A percentile compares a stretch with the other conserved stretches of the same genome.
Conservation (phyloP, 2,888 invertebrate species). For the Spilosoma lubricipeda region DNA sequence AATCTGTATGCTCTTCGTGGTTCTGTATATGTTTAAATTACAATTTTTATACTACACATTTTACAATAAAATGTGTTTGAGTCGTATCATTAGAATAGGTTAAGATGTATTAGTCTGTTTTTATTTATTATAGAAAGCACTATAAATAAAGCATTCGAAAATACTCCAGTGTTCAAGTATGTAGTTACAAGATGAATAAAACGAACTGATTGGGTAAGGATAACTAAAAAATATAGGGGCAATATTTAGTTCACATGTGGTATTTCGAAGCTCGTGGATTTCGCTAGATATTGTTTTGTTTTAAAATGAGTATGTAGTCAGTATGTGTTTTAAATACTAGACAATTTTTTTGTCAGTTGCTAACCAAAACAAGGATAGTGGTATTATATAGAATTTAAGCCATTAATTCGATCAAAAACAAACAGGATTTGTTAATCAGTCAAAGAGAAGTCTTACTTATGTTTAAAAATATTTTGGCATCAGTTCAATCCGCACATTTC, state of each 20-base stretch:
- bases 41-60: not conserved
- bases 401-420: not conserved
- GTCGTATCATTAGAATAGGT: not conserved
- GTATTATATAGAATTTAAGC: no score
- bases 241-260: no score
- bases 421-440: not conserved
- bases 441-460: not conserved
- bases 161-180: not conserved
- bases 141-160: not conserved
- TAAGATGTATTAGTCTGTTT: not conserved
- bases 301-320: not conserved
- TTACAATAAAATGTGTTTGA: not conserved
- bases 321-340: not conserved
- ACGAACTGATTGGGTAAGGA: not conserved
- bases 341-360: not conserved
- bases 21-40: constrained; percentile 54
- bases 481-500: not conserved
- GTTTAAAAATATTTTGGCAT: constrained; percentile 1
- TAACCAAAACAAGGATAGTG: no score
- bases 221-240: no score
- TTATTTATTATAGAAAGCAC: not conserved
- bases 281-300: not conserved
- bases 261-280: no score
- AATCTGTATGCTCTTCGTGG: constrained; percentile 43
- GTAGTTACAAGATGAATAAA: not conserved